Evolutionary conservation across 2,797 vertebrate genomes (phyloP), one percentile per base, ranked within the genome.

Genomic region (Lacerta agilis): DNA sequence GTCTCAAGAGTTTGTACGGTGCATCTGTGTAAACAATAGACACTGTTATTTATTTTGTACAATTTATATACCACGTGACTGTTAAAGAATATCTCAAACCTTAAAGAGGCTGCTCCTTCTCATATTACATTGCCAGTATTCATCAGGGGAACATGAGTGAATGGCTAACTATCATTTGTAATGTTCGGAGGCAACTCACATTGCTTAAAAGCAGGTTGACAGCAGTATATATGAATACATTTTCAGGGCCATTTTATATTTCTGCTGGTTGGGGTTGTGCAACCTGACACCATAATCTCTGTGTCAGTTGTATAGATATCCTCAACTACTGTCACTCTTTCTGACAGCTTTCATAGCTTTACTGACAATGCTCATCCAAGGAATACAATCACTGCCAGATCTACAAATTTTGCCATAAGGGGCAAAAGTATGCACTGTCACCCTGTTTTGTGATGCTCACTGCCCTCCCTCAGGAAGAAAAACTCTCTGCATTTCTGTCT

Each of bases 201-300:
- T 18, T 83, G 64, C 76, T 61, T 78, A 41, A 79, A 88, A 83
- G 66, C 66, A 71, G 36, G 45, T 33, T 84, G 87, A 79, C 66
- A 79, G 36, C 49, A 18, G 20, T 17, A 72, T 33, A 58, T 41
- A 58, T 20, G 41, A 71, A 88, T 66, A 45, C 64, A 71, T 88
- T 88, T 29, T 69, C 76, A 71, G 33, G 76, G 33, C 23, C n/a
- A 79, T 27, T 79, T 49, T 86, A 69, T 79, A 78, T 23, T 67
- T 83, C 43, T 61, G 49, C 36, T 88, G 82, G 82, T 58, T 61
- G 49, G 49, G 45, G 11, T 87, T n/a, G 11, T 79, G 66, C 66
- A 83, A 83, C 45, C 64, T 83, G 36, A 88, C 45, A 84, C 73
- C 38, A 25, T 84, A 84, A 80, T 85, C 55, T 58, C 78, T 33